These are phyloP conservation scores for Pipistrellus nathusii DNA, from an alignment of 2,797 vertebrate genomes.

Conservation along the genomic window DNA sequence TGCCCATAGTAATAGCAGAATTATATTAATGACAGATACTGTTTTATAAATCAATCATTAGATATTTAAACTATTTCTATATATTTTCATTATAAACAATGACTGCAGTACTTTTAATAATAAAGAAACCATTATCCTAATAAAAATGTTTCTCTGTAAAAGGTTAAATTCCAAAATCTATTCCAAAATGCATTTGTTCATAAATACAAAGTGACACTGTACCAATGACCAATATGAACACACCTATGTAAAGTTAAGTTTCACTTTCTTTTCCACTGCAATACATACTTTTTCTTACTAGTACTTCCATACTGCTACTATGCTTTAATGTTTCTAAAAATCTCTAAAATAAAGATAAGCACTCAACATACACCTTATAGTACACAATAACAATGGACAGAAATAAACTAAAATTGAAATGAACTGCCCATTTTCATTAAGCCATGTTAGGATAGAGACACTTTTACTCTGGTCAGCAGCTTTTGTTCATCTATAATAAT, in stretches of 20 bases:
- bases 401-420: slow-evolving; percentile 41
- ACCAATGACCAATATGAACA: neutral
- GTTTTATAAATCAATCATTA: slow-evolving; percentile 19
- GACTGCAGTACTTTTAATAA: slow-evolving; percentile 14
- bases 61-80: slow-evolving; percentile 21
- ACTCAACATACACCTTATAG: neutral
- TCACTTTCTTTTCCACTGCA: slow-evolving; percentile 56
- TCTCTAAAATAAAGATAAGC: slow-evolving; percentile 35
- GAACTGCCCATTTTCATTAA: neutral
- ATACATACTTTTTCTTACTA: neutral
- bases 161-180: slow-evolving; percentile 20
- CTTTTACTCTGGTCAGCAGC: neutral
- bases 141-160: slow-evolving; percentile 29
- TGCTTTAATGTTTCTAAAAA: neutral
- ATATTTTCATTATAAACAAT: slow-evolving; percentile 1
- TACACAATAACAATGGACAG: neutral
- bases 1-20: neutral
- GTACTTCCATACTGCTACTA: neutral
- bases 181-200: neutral
- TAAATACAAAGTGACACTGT: slow-evolving; percentile 13
- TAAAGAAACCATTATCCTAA: slow-evolving; percentile 16
- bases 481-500: neutral
- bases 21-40: neutral
- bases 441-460: neutral
- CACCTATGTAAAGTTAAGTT: slow-evolving; percentile 46